Base-by-base conservation (phyloP, 2,113 vertebrate genomes). In the Girardinichthys multiradiatus region DNA sequence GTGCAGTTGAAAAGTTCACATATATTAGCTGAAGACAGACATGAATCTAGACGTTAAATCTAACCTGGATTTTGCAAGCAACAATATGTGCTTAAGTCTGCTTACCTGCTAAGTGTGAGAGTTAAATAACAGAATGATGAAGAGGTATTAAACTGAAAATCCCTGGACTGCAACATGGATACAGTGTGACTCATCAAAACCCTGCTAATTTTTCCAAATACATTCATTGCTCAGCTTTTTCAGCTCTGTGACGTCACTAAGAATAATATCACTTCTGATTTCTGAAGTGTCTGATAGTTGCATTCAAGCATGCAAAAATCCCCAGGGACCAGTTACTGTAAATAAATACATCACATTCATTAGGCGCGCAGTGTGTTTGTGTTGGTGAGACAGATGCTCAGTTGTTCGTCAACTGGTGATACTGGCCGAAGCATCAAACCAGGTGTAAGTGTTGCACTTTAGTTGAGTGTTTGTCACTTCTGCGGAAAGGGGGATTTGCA, bases 401-500 rank as follows among this genome's bases (percentile, higher is more conserved):
- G 45, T 60, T 33, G 37, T 28, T 68, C 65, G 57, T 19, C 45
- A 48, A 31, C 59, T 27, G 71, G 33, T 29, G 28, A 51, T 4
- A 8, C 65, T 61, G 1, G 24, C 77, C 45, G 74, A 74, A 77
- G 86, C 83, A 69, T 90, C 81, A 81, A 79, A 80, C 35, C 64
- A 77, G 72, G 21, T 60, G 31, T 58, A 83, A 89, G 75, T 76
- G 75, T 35, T 57, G 54, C 66, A 87, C 78, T 87, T 89, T 59
- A 81, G 84, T 80, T 84, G 42, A 89, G 69, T 81, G 79, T 82
- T 87, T 86, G 74, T 76, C 85, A 72, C 77, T 76, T 86, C 76
- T 80, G 79, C 59, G 64, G 83, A 82, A 80, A 66, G 70, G 76
- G 79, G 21, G 65, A 92, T 93, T 93, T 93, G 90, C 89, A 93